Evolutionary conservation across 35 echinoderm and acorn worm species (phyloP), one percentile per base, ranked within the genome.

Genomic region (Stichopus chloronotus): DNA sequence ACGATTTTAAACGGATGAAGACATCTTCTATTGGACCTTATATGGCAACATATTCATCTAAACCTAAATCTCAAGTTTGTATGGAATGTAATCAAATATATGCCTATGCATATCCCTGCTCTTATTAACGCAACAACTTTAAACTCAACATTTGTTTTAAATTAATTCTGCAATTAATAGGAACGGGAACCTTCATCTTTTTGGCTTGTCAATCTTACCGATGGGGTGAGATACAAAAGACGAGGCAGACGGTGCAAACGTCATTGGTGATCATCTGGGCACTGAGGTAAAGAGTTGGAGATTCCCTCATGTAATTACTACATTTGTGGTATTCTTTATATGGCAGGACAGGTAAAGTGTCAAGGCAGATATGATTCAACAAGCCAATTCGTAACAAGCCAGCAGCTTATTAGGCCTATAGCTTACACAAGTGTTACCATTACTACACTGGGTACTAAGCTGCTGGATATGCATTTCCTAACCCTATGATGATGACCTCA

Each of bases 241-340:
- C 30, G 30, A 76, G 97, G 72, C 97, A 99, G 55, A 93, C 78
- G 81, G 76, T 99, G 13, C 97, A 99, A 78, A 99, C 93, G 23
- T 91, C 91, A 56, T 86, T 99, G 68, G 97, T 99, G 8, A 69
- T 83, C 25, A 58, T 92, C 19, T 99, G 97, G 97, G 97, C 93
- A 57, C 16, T 93, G 9, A 99, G 97, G 95, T 96, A 90, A 59
- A 7, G 56, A 21, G n/a, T 56, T 43, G 30, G 30, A 43, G 30
- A 43, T 43, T 43, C 30, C 30, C 30, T 3, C 30, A 43, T n/a
- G n/a, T 43, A 43, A 43, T 43, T 43, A 43, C 30, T 43, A 43
- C 3, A 43, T 3, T 43, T 43, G 30, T 43, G 30, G 30, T 43
- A 43, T 43, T 43, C 30, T 1, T 43, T 43, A 43, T 43, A 43